Evolutionary conservation across 2,797 vertebrate species (phyloP).

Genomic region (Protosalanx chinensis): DNA sequence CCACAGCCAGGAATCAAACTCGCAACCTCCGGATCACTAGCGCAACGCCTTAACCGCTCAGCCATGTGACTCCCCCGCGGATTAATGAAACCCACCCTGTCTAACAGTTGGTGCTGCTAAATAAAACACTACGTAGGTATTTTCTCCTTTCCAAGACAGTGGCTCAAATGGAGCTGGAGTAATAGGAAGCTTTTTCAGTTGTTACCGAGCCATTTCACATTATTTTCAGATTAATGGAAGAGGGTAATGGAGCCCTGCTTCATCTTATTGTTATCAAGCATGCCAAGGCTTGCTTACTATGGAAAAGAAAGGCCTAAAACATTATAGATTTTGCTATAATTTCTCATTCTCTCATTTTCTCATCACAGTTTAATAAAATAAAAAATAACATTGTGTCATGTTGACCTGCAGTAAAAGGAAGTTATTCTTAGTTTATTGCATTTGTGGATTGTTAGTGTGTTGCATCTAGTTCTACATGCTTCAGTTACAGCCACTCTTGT

Average conservation of each 20-base stretch:
- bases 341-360: constrained; percentile 38
- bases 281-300: constrained; percentile 44
- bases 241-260: constrained; percentile 47
- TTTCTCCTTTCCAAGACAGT: constrained; percentile 41
- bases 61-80: background rate
- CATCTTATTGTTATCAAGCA: constrained; percentile 33
- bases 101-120: constrained; percentile 43
- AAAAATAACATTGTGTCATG: background rate
- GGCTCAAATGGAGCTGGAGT: constrained; percentile 40
- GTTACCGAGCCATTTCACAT: constrained; percentile 57
- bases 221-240: constrained; percentile 60
- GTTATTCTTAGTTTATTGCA: constrained; percentile 7
- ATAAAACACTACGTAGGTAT: constrained; percentile 55
- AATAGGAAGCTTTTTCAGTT: constrained; percentile 23
- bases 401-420: constrained; percentile 31
- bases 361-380: constrained; percentile 10
- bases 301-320: constrained; percentile 34
- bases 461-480: too few relatives aligned
- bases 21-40: too few relatives aligned
- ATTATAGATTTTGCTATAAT: constrained; percentile 19
- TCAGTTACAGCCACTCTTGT: background rate
- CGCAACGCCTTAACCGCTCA: background rate
- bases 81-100: too few relatives aligned
- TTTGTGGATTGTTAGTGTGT: background rate
- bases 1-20: too few relatives aligned